Evolutionary conservation across 2,113 vertebrate genomes (phyloP).

Genomic region (Orientallactaga bullata): DNA sequence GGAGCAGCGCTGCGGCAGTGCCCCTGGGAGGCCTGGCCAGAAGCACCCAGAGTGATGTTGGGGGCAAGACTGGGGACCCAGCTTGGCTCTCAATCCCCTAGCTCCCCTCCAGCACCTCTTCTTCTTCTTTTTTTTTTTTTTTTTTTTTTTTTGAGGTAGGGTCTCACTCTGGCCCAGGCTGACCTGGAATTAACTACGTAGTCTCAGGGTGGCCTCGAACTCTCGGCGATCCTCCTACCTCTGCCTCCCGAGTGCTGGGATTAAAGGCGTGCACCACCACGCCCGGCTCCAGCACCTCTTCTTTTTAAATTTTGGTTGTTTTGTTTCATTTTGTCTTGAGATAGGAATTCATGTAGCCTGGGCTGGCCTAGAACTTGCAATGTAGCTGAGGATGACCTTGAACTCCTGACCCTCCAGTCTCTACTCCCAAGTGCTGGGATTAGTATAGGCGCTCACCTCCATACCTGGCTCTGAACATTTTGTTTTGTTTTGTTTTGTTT

Average conservation of each 20-base stretch:
- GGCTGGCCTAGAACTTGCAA: neutral
- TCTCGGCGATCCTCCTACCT: too few relatives aligned
- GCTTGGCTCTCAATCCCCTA: neutral
- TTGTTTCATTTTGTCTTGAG: accelerated
- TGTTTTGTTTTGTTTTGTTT: too few relatives aligned
- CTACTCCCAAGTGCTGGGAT: neutral
- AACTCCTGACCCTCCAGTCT: neutral
- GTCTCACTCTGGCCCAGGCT: too few relatives aligned
- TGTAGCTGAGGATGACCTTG: neutral
- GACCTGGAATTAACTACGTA: too few relatives aligned
- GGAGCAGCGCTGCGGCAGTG: neutral
- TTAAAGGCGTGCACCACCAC: too few relatives aligned
- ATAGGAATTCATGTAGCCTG: neutral
- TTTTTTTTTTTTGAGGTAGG: too few relatives aligned
- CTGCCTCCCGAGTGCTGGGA: too few relatives aligned
- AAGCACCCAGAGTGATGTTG: neutral
- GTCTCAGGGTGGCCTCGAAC: too few relatives aligned
- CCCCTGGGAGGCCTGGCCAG: neutral
- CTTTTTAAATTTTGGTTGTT: neutral
- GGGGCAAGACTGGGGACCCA: neutral
- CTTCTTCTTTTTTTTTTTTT: neutral
- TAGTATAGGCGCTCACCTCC: neutral
- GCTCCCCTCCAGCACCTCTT: too few relatives aligned
- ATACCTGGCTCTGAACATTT: too few relatives aligned
- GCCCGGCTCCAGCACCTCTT: too few relatives aligned